phyloP scores from a whole-genome alignment of 2,113 vertebrate species.

The Spea bombifrons region DNA sequence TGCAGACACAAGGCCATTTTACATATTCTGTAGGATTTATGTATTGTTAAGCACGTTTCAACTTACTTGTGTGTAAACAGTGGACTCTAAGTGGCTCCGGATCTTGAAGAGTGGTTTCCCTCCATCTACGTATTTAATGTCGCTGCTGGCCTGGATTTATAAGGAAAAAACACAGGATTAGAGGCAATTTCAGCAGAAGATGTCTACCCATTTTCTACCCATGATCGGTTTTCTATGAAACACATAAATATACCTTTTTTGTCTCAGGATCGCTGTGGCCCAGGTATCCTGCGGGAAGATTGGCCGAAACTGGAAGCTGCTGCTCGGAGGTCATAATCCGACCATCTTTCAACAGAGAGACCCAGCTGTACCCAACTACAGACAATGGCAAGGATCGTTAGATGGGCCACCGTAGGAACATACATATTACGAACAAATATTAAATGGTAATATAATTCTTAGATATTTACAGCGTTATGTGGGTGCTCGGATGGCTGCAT shows the following conservation, averaged over 20 bases:
- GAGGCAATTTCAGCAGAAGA: neutral
- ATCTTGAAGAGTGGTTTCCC: constrained; percentile 87
- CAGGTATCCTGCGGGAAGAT: constrained; percentile 83
- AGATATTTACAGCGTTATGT: no score
- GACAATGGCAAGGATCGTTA: neutral
- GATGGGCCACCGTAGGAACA: neutral
- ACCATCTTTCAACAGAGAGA: constrained; percentile 85
- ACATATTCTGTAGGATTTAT: no score
- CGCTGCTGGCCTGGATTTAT: constrained; percentile 66
- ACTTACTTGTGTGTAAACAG: constrained; percentile 87
- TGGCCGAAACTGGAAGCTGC: constrained; percentile 83
- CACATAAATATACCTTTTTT: constrained; percentile 69
- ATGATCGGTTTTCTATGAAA: no score
- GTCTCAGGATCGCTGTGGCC: constrained; percentile 68
- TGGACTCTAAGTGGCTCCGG: constrained; percentile 83
- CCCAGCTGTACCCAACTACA: constrained; percentile 88
- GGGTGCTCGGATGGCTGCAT: no score
- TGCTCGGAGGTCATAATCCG: constrained; percentile 81
- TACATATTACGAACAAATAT: neutral
- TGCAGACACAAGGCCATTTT: no score
- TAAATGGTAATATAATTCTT: no score
- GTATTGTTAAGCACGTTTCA: neutral
- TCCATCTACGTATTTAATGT: constrained; percentile 95
- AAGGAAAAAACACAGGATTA: neutral
- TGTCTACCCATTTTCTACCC: neutral